Conservation (phyloP, 92 coral and sea anemone genomes). For the Porites rus region DNA sequence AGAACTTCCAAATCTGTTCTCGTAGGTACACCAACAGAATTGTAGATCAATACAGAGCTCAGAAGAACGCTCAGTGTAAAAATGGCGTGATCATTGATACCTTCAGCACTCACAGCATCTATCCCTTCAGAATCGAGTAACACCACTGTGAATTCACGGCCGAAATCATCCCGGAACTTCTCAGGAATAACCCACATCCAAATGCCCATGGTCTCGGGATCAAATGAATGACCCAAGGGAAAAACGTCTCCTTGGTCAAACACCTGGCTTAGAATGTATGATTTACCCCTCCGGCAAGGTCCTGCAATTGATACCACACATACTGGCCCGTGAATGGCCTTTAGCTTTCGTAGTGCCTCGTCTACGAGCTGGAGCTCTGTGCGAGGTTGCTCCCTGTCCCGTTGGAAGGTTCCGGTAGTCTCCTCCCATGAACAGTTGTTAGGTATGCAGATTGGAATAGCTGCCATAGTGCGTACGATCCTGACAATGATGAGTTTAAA, state of each 20-base stretch:
- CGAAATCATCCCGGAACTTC: slow-evolving; percentile 52
- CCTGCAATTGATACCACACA: slow-evolving; percentile 85
- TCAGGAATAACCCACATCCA: slow-evolving; percentile 84
- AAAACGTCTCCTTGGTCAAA: slow-evolving; percentile 82
- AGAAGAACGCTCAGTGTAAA: slow-evolving; percentile 77
- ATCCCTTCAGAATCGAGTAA: slow-evolving; percentile 88
- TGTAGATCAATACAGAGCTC: slow-evolving; percentile 81
- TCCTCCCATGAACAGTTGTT: slow-evolving; percentile 76
- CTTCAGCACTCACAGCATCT: slow-evolving; percentile 63
- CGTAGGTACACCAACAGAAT: slow-evolving; percentile 76
- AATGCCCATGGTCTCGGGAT: slow-evolving; percentile 86
- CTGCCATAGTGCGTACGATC: neutral
- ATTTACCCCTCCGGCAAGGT: slow-evolving; percentile 84
- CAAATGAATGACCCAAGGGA: slow-evolving; percentile 80
- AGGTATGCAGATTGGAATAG: slow-evolving; percentile 77
- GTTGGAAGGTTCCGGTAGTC: slow-evolving; percentile 48
- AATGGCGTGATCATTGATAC: slow-evolving; percentile 66
- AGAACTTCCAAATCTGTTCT: slow-evolving; percentile 63
- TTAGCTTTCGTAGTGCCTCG: slow-evolving; percentile 63
- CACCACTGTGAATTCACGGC: slow-evolving; percentile 75
- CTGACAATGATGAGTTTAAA: neutral
- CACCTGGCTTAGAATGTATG: slow-evolving; percentile 71
- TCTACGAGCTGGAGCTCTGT: slow-evolving; percentile 59
- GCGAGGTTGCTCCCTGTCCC: slow-evolving; percentile 40
- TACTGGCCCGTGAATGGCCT: slow-evolving; percentile 65